These are phyloP conservation scores for Acanthurus tractus DNA, from an alignment of 2,797 vertebrate genomes.

Conservation along the genomic window DNA sequence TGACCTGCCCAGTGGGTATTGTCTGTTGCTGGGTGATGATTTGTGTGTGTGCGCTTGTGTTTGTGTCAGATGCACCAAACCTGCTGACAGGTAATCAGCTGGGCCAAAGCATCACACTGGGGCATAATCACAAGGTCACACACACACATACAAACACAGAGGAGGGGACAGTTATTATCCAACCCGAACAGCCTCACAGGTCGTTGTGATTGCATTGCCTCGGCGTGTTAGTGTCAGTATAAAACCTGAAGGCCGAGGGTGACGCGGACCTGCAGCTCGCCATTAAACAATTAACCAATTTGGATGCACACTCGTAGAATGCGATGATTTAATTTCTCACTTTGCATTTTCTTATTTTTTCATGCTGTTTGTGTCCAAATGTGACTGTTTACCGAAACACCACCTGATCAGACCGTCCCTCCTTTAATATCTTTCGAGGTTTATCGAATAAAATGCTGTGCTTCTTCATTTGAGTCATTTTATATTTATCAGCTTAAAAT, in stretches of 20 bases:
- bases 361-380: slow-evolving; percentile 14
- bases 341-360: not conserved
- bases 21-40: slow-evolving; percentile 59
- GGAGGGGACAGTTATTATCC: slow-evolving; percentile 68
- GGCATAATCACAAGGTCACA: slow-evolving; percentile 76
- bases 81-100: slow-evolving; percentile 87
- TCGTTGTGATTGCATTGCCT: slow-evolving; percentile 69
- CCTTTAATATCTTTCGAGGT: not conserved
- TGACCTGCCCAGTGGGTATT: slow-evolving; percentile 72
- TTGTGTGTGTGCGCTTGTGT: slow-evolving; percentile 42
- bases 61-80: slow-evolving; percentile 72
- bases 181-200: slow-evolving; percentile 67
- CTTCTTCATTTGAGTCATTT: slow-evolving; percentile 8
- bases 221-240: slow-evolving; percentile 67
- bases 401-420: not conserved
- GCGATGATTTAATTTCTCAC: not conserved
- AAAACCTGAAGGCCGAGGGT: slow-evolving; percentile 47
- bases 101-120: slow-evolving; percentile 76
- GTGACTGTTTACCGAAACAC: slow-evolving; percentile 4
- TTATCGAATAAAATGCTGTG: slow-evolving; percentile 21
- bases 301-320: not conserved
- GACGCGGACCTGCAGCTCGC: slow-evolving; percentile 36
- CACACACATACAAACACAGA: slow-evolving; percentile 13
- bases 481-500: not conserved
- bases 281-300: slow-evolving; percentile 44